A percentile compares a stretch with the other conserved stretches of the same genome.
Evolutionary conservation across 2,797 vertebrate species (phyloP).

Genomic region (Macrochelys suwanniensis): DNA sequence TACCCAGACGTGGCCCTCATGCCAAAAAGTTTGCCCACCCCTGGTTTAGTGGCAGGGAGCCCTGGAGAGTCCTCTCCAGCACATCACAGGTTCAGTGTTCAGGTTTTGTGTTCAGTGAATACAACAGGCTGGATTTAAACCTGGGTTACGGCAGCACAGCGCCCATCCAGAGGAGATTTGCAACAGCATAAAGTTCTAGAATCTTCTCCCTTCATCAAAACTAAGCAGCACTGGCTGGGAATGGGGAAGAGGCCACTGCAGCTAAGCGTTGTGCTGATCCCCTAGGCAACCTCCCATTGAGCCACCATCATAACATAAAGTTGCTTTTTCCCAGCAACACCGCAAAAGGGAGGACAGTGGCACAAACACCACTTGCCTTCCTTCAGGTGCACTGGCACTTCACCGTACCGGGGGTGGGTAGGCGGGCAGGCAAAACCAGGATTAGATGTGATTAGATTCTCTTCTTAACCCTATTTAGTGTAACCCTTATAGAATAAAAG

Average conservation of each 20-base stretch:
- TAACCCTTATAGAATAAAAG: not conserved
- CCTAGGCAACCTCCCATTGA: not conserved
- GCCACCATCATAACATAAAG: not conserved
- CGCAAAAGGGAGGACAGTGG: rapidly evolving
- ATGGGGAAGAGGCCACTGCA: rapidly evolving
- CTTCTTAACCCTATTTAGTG: not conserved
- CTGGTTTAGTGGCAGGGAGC: not conserved
- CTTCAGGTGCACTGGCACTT: not conserved
- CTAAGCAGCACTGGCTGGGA: not conserved
- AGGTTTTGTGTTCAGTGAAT: not conserved
- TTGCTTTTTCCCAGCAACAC: not conserved
- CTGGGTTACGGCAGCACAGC: not conserved
- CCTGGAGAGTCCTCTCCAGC: not conserved
- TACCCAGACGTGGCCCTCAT: too few relatives aligned
- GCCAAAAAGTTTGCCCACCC: too few relatives aligned
- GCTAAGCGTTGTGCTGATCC: not conserved
- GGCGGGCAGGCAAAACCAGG: not conserved
- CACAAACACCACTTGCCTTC: not conserved
- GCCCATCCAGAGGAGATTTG: not conserved
- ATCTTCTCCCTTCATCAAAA: not conserved
- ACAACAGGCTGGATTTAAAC: not conserved
- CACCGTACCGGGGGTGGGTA: not conserved
- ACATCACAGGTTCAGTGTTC: not conserved
- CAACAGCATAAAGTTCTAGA: not conserved
- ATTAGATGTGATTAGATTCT: not conserved